phyloP scores from a whole-genome alignment of 1,140 invertebrate species.

The Pemphigus obesinymphae region DNA sequence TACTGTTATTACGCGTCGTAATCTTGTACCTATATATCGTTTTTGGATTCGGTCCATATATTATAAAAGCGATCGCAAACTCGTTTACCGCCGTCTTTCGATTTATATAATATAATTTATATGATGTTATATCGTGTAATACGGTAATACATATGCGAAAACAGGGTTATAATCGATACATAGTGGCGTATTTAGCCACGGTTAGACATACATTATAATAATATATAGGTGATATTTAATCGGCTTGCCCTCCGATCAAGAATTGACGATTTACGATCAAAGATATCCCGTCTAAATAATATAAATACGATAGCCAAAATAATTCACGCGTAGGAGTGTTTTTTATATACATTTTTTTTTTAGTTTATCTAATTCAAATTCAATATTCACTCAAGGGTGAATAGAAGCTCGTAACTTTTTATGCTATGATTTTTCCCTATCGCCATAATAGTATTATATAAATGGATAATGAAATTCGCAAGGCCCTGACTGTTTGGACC shows the following conservation, averaged over 20 bases:
- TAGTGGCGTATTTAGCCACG: too few relatives aligned
- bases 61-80: not conserved
- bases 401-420: too few relatives aligned
- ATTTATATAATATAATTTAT: not conserved
- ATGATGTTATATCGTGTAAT: not conserved
- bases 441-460: too few relatives aligned
- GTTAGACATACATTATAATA: too few relatives aligned
- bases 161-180: too few relatives aligned
- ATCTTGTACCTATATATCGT: not conserved
- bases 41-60: constrained; percentile 3
- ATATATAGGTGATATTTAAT: not conserved
- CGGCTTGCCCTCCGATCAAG: not conserved
- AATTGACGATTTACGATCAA: not conserved
- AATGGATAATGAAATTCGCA: too few relatives aligned
- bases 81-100: not conserved
- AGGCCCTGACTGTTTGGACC: too few relatives aligned
- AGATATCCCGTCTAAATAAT: too few relatives aligned
- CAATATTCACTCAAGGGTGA: too few relatives aligned
- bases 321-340: not conserved
- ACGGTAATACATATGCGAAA: not conserved
- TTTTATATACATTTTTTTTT: too few relatives aligned
- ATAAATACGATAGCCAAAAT: not conserved
- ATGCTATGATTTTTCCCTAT: too few relatives aligned
- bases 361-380: too few relatives aligned
- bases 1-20: not conserved